Base-by-base conservation (phyloP, 2,888 invertebrate species). In the Gibbula magus region DNA sequence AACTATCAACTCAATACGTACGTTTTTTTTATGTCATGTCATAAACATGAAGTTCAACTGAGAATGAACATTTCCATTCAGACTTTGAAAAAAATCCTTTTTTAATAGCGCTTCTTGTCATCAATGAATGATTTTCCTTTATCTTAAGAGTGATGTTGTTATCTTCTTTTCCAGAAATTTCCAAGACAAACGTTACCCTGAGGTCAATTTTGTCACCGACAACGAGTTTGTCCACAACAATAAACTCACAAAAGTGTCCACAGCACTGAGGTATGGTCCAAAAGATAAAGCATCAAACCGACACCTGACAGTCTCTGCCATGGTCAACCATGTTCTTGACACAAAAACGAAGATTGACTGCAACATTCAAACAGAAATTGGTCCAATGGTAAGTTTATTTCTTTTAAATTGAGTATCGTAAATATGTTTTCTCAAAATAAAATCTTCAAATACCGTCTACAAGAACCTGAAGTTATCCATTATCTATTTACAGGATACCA, bases 401-500 rank as follows among this genome's bases (percentile, higher is more conserved):
- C 52, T 51, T 45, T 10, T 8, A 7, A 45, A n/a, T n/a, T n/a
- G n/a, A n/a, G n/a, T n/a, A n/a, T n/a, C n/a, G n/a, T n/a, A n/a
- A 18, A 81, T 56, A 75, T 81, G 77, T 29, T 78, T 78, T 25
- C 67, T 56, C 25, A 77, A 78, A 10, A 39, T 20, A 66, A 51
- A 52, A 75, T n/a, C 10, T 45, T 45, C 45, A 45, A 7, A 45
- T 45, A 45, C 13, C 45, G 10, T 45, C 10, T 45, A 10, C 25
- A 45, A 45, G 51, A 35, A 39, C 29, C 18, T 29, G 7, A 22
- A 51, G n/a, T 52, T 75, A 8, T 32, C 13, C 13, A 52, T 13
- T 35, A 29, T 79, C n/a, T 35, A 25, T 16, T 83, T 85, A 10
- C 82, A 90, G 90, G 85, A 82, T 67, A 70, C 89, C 29, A 82